Base-by-base conservation (phyloP, 2,888 invertebrate genomes). In the Hirtodrosophila cameraria region DNA sequence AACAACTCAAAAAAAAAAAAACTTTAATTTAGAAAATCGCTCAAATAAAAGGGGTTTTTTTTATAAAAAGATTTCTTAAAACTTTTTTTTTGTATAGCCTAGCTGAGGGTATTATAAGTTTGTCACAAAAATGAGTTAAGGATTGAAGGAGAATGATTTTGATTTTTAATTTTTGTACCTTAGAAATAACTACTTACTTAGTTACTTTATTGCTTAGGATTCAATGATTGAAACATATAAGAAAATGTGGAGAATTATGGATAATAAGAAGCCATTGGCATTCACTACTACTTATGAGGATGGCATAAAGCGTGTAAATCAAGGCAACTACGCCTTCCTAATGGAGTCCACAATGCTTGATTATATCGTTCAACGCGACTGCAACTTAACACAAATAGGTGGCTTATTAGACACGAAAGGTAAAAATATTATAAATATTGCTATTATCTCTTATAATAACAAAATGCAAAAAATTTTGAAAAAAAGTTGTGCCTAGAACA, bases 321-420 rank as follows among this genome's bases (percentile, higher is more conserved):
- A 94, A 78, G 96, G 94, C 2, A 94, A 96, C 88, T 97, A 97
- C 89, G 97, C 97, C 16, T 97, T 96, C 87, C 92, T 97, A 18
- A 96, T 97, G 95, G 97, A 97, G 90, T 96, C 96, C 1, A 95
- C 96, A 0, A 96, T 95, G 93, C 91, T 97, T 28, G 97, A 97
- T 88, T 97, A 96, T 89, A 93, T 93, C 66, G 94, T 96, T 31
- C 94, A 95, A 89, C 91, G 96, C 30, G 94, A 97, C 87, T 97
- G 97, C 88, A 96, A 97, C 89, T 92, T 97, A 33, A 97, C 96
- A 13, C 96, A 97, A 92, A 95, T 97, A 46, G 97, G 97, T 0
- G 96, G 96, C 1, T 92, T 96, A 3, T 90, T 97, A 0, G 96
- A 97, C 88, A 94, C 94, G 16, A 97, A 96, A 89, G 96, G 96